These are phyloP conservation scores for Nylanderia fulva DNA, from an alignment of 1,140 invertebrate genomes.

Conservation along the genomic window DNA sequence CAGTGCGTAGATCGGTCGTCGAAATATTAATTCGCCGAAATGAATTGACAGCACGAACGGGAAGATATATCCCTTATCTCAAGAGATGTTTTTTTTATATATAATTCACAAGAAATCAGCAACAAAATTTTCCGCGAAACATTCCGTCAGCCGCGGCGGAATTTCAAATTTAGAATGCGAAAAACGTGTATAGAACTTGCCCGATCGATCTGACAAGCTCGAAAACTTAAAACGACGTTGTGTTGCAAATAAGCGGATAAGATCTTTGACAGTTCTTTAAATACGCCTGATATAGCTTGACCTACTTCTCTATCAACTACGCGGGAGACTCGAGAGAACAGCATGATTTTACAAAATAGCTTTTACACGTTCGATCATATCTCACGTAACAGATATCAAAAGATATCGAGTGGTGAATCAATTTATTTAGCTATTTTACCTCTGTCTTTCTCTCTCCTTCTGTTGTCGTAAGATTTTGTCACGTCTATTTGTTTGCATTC, in stretches of 20 bases:
- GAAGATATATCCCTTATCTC: neutral
- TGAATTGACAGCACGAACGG: neutral
- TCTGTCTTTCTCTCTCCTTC: too few species aligned
- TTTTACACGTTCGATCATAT: neutral
- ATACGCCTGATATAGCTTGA: neutral
- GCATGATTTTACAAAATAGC: neutral
- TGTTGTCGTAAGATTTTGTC: neutral
- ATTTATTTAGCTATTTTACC: conserved; percentile 4
- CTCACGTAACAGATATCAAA: neutral
- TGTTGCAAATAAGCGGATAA: neutral
- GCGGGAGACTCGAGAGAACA: conserved; percentile 4
- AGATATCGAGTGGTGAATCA: neutral
- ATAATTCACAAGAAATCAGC: conserved; percentile 1
- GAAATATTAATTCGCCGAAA: neutral
- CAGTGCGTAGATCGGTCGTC: conserved; percentile 1
- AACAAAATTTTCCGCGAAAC: neutral
- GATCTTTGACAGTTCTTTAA: conserved; percentile 20
- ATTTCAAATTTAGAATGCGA: conserved; percentile 15
- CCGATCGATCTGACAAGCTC: conserved; percentile 17
- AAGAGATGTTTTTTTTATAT: neutral
- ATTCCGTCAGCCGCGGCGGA: too few species aligned
- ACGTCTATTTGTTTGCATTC: neutral
- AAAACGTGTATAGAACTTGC: neutral
- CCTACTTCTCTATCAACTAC: conserved; percentile 35
- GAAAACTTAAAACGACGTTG: conserved; percentile 1